A percentile compares a stretch with the other conserved stretches of the same genome.
These are phyloP conservation scores for Thripadectes ignobilis DNA, from an alignment of 2,797 vertebrate genomes.

Conservation along the genomic window DNA sequence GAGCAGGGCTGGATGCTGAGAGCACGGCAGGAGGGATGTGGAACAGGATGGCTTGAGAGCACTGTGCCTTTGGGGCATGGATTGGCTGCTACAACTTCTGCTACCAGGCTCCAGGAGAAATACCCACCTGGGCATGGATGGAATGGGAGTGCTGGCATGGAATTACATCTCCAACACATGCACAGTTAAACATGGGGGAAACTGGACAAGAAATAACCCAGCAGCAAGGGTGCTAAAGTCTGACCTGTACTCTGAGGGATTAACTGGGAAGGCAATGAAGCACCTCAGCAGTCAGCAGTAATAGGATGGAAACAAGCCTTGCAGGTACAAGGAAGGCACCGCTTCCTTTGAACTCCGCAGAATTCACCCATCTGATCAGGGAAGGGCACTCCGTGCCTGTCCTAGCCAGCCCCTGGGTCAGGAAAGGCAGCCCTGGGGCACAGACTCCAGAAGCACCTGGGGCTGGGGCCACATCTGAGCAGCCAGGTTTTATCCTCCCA, in stretches of 20 bases:
- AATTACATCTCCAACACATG: background rate
- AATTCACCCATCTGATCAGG: background rate
- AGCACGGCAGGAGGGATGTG: background rate
- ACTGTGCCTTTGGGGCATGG: fast-evolving
- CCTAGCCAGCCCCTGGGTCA: background rate
- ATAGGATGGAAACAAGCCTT: background rate
- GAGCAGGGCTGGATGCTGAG: background rate
- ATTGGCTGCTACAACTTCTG: background rate
- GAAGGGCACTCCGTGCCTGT: background rate
- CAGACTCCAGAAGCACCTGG: background rate
- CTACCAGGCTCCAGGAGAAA: background rate
- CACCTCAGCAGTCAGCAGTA: background rate
- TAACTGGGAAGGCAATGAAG: background rate
- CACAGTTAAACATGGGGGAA: background rate
- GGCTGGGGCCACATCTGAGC: background rate
- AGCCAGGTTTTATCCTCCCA: background rate
- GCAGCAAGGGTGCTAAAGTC: background rate
- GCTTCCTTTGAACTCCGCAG: background rate
- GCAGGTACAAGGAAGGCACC: background rate
- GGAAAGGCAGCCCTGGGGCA: background rate
- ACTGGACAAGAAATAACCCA: background rate
- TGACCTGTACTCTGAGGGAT: background rate
- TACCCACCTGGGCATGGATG: background rate
- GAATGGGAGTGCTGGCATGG: background rate
- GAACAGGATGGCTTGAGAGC: background rate